phyloP scores from a whole-genome alignment of 2,113 vertebrate genomes.

The Martes martes region DNA sequence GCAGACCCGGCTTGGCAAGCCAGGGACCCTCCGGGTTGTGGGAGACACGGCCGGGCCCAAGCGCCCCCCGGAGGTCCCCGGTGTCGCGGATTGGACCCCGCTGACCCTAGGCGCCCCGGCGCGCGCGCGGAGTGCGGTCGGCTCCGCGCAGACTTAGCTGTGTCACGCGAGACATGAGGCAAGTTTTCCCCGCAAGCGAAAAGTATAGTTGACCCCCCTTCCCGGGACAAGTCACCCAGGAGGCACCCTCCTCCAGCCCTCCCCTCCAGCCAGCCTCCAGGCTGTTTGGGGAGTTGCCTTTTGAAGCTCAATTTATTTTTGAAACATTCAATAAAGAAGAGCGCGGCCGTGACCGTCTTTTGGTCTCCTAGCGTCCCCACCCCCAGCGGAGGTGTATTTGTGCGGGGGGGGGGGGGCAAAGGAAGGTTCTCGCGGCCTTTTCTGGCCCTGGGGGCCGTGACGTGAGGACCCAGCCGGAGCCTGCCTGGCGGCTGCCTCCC shows the following conservation, averaged over 20 bases:
- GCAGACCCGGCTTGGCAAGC: background rate
- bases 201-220: constrained; percentile 1
- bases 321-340: constrained; percentile 51
- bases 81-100: background rate
- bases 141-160: background rate
- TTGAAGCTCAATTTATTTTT: constrained; percentile 66
- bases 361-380: background rate
- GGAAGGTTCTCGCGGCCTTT: background rate
- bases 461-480: constrained; percentile 36
- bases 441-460: constrained; percentile 13
- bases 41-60: background rate
- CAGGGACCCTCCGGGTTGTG: background rate
- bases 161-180: background rate
- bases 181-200: background rate
- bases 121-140: background rate
- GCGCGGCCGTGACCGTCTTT: background rate
- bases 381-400: background rate
- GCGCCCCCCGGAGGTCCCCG: too few species aligned
- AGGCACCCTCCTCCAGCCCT: background rate
- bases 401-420: too few species aligned
- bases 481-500: constrained; percentile 38
- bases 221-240: background rate
- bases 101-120: background rate
- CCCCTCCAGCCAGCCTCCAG: background rate
- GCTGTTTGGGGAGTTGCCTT: constrained; percentile 44